These are phyloP conservation scores for Lasioglossum lativentre DNA, from an alignment of 2,888 invertebrate species.

Conservation along the genomic window DNA sequence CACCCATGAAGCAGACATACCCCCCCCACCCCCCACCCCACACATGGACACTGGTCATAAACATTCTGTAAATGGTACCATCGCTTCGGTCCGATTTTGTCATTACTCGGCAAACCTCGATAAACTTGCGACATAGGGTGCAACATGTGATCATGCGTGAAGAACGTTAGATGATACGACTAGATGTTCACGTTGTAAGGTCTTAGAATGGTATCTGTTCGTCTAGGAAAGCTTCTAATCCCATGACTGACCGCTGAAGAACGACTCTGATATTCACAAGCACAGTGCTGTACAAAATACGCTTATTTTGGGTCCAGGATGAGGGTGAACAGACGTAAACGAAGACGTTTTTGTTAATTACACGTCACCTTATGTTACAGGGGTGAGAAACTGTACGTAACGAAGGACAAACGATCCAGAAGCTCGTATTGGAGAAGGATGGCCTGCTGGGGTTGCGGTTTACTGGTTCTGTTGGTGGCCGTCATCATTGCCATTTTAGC, in stretches of 20 bases:
- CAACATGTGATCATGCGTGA: constrained; percentile 13
- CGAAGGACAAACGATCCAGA: constrained; percentile 91
- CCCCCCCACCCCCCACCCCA: constrained; percentile 2
- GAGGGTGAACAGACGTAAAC: constrained; percentile 37
- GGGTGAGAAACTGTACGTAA: constrained; percentile 93
- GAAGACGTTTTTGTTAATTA: constrained; percentile 28
- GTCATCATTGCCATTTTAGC: constrained; percentile 90
- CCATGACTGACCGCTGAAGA: constrained; percentile 74
- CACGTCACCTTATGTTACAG: constrained; percentile 86
- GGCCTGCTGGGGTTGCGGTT: constrained; percentile 89
- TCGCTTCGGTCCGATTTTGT: not conserved
- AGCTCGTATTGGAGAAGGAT: constrained; percentile 88
- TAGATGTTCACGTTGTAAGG: constrained; percentile 44
- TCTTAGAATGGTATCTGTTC: constrained; percentile 61
- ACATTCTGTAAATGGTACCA: not conserved
- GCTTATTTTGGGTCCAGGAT: constrained; percentile 74
- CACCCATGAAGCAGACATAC: constrained; percentile 16
- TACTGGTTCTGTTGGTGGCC: constrained; percentile 88
- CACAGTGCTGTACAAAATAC: constrained; percentile 80
- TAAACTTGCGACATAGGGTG: constrained; percentile 15
- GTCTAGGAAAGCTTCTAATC: constrained; percentile 79
- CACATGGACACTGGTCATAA: constrained; percentile 35
- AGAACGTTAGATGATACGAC: constrained; percentile 27
- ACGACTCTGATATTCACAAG: constrained; percentile 69
- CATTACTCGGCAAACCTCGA: constrained; percentile 15